phyloP scores from a whole-genome alignment of 2,113 vertebrate species.

The Toxotes jaculatrix region DNA sequence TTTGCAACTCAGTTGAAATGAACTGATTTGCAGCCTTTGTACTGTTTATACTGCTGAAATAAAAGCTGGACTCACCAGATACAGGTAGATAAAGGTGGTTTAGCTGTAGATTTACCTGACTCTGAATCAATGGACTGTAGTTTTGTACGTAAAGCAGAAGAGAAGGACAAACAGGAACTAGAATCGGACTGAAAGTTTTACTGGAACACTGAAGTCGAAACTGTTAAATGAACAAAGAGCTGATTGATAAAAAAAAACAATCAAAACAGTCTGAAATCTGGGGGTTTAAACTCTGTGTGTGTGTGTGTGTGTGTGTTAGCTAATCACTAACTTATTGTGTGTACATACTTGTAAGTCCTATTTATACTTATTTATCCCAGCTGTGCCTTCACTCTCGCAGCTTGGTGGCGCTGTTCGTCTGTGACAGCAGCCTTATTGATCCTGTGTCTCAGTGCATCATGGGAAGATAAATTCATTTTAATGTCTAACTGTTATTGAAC shows the following conservation, averaged over 20 bases:
- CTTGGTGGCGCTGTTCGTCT: constrained; percentile 58
- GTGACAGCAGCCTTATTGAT: constrained; percentile 14
- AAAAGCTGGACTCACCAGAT: background rate
- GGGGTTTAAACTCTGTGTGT: constrained; percentile 31
- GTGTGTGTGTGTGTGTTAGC: constrained; percentile 16
- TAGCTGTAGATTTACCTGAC: background rate
- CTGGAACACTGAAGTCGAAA: constrained; percentile 1
- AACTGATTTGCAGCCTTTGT: background rate
- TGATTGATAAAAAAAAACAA: background rate
- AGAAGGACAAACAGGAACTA: background rate
- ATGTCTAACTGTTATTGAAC: constrained; percentile 6
- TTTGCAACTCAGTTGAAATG: no score
- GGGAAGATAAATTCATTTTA: constrained; percentile 35
- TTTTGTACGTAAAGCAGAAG: background rate
- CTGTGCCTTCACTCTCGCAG: constrained; percentile 76
- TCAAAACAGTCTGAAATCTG: constrained; percentile 49
- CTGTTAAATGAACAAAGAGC: constrained; percentile 26
- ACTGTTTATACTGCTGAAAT: background rate
- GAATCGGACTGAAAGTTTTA: constrained; percentile 33
- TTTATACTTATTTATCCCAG: constrained; percentile 75
- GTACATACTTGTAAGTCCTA: constrained; percentile 70
- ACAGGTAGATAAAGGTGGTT: no score
- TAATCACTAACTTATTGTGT: constrained; percentile 74
- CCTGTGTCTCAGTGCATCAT: constrained; percentile 42
- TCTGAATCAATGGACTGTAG: background rate